Percentiles rank a stretch among this genome's conserved stretches.
phyloP scores from a whole-genome alignment of 1,140 invertebrate species.

The Camponotus pennsylvanicus region DNA sequence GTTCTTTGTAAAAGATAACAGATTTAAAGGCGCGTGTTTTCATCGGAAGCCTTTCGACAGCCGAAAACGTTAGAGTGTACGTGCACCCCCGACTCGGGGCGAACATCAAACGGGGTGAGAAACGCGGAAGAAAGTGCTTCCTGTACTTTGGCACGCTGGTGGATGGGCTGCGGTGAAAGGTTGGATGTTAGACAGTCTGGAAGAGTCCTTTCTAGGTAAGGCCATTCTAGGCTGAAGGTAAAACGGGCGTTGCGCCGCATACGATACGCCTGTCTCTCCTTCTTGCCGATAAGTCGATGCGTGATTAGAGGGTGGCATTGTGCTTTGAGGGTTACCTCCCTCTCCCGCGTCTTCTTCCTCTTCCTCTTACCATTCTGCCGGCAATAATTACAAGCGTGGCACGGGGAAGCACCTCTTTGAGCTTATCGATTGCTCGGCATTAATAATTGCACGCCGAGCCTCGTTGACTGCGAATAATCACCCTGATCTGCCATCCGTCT shows the following conservation, averaged over 20 bases:
- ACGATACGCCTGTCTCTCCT: slow-evolving; percentile 76
- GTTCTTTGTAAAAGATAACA: background rate
- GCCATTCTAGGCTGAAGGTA: slow-evolving; percentile 43
- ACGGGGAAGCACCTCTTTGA: slow-evolving; percentile 79
- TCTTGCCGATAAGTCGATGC: slow-evolving; percentile 84
- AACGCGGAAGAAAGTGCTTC: slow-evolving; percentile 74
- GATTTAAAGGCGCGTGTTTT: slow-evolving; percentile 6
- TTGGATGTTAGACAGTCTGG: slow-evolving; percentile 59
- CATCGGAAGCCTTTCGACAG: background rate
- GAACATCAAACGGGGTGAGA: slow-evolving; percentile 66
- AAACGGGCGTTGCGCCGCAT: slow-evolving; percentile 72
- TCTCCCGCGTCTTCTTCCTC: slow-evolving; percentile 62
- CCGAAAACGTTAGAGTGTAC: slow-evolving; percentile 24
- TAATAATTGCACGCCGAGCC: slow-evolving; percentile 83
- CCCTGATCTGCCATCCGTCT: slow-evolving; percentile 69
- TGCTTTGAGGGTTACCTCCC: slow-evolving; percentile 79
- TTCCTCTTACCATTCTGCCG: slow-evolving; percentile 69
- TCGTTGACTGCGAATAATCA: slow-evolving; percentile 70
- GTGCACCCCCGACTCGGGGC: background rate
- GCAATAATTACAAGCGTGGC: slow-evolving; percentile 84
- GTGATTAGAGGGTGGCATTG: slow-evolving; percentile 85
- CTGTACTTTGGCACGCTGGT: slow-evolving; percentile 66
- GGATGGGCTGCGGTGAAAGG: slow-evolving; percentile 63
- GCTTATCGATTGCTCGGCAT: slow-evolving; percentile 84
- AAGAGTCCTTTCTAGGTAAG: slow-evolving; percentile 60